Conservation (phyloP, 2,888 invertebrate species). For the Agelastica alni region DNA sequence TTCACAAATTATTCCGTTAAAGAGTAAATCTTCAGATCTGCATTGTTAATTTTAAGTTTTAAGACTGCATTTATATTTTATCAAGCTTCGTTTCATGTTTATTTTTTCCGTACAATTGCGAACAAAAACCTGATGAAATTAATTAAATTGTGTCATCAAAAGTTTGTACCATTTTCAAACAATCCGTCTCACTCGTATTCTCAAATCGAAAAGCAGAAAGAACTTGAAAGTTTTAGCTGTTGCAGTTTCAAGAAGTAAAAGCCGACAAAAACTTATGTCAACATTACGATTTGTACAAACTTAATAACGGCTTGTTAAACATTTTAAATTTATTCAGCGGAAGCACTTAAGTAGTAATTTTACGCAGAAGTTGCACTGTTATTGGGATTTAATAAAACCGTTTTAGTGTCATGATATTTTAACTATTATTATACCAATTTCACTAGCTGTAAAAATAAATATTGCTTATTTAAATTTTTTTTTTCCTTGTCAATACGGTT, state of each 20-base stretch:
- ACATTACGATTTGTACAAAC: slow-evolving; percentile 16
- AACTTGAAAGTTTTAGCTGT: slow-evolving; percentile 1
- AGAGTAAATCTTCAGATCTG: slow-evolving; percentile 26
- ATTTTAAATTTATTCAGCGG: slow-evolving; percentile 8
- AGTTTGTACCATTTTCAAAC: slow-evolving; percentile 21
- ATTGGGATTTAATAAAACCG: too few species aligned
- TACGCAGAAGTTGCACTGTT: too few species aligned
- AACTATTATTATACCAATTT: too few species aligned
- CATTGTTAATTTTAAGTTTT: slow-evolving; percentile 30
- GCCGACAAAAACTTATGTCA: slow-evolving; percentile 15
- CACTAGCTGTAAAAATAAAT: too few species aligned
- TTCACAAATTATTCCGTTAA: slow-evolving; percentile 24
- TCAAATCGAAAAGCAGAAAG: too few species aligned
- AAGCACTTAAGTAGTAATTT: not conserved
- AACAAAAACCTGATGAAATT: slow-evolving; percentile 17
- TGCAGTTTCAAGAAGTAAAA: slow-evolving; percentile 10
- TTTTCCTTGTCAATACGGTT: too few species aligned
- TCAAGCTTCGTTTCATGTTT: slow-evolving; percentile 23
- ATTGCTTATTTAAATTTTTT: too few species aligned
- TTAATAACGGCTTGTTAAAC: slow-evolving; percentile 15
- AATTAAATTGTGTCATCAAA: slow-evolving; percentile 20
- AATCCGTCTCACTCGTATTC: too few species aligned
- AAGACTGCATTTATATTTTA: slow-evolving; percentile 23
- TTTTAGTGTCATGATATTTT: too few species aligned
- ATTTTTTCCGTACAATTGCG: slow-evolving; percentile 12